Evolutionary conservation across 2,888 invertebrate genomes (phyloP), one percentile per base, ranked within the genome.

Genomic region (Saturnia japonica): DNA sequence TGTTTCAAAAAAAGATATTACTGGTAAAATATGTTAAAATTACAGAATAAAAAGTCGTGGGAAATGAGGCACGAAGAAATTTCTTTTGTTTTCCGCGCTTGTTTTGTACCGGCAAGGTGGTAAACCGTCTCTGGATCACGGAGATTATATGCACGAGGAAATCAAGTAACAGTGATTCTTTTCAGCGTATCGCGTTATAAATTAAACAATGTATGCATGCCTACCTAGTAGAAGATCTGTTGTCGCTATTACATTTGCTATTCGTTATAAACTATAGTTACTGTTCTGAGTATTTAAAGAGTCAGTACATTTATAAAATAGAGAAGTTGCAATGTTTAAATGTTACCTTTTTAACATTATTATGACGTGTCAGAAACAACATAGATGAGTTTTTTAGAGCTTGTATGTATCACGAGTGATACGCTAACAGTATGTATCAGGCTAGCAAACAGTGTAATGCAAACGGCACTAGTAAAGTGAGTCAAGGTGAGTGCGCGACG

Each of bases 401-500:
- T 7, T 57, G 25, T 57, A 62, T 28, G 62, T 28, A 90, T 90
- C 85, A 88, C 87, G 80, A 82, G 86, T 81, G 57, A 60, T 60
- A 85, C 84, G 85, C 84, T 60, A 60, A 60, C 57, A 60, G 57
- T 60, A 60, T 60, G 57, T 60, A 60, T 60, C 28, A 60, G 82
- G 82, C 82, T 78, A 79, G 82, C 85, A 85, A 85, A 85, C 84
- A 84, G 81, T 77, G 84, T 87, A 87, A 83, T 89, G 87, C 87
- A 88, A 90, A 88, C 91, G 86, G 87, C 86, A 87, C 86, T 85
- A 82, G 87, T 83, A 84, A 93, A 91, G 88, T 92, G 89, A 93
- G 93, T 92, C 93, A 93, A 93, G 93, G 93, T 91, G 90, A 91
- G 84, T 83, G 77, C 78, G 77, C 85, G 82, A 85, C 90, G 90